Conservation (phyloP, 92 coral and sea anemone genomes). For the Actinernus sp. region DNA sequence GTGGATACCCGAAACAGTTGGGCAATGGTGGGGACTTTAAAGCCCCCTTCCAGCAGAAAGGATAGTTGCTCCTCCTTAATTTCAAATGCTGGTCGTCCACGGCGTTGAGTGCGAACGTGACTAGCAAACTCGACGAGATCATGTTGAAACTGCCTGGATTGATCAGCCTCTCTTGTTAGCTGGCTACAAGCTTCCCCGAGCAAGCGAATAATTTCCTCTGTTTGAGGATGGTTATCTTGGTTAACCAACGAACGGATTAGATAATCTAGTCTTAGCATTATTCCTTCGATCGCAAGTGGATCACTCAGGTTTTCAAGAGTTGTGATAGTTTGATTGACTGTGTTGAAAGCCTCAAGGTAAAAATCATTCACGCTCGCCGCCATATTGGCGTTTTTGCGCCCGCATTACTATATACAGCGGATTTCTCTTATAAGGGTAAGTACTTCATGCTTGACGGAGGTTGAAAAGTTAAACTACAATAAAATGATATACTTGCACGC, state of each 20-base stretch:
- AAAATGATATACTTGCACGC: too few species aligned
- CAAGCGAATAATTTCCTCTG: slow-evolving; percentile 13
- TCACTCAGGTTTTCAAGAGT: too few species aligned
- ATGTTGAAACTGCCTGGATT: background rate
- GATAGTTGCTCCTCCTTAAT: slow-evolving; percentile 44
- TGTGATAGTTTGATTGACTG: too few species aligned
- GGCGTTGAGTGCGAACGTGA: slow-evolving; percentile 7
- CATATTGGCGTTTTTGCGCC: too few species aligned
- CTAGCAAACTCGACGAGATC: slow-evolving; percentile 13
- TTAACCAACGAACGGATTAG: slow-evolving; percentile 19
- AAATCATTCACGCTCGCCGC: too few species aligned
- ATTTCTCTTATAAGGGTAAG: too few species aligned
- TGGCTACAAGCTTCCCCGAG: slow-evolving; percentile 9
- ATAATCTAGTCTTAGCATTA: slow-evolving; percentile 30
- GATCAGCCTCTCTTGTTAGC: background rate
- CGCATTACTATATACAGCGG: too few species aligned
- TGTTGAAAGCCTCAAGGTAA: too few species aligned
- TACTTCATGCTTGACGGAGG: too few species aligned
- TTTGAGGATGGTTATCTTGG: slow-evolving; percentile 28
- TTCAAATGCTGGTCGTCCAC: slow-evolving; percentile 52
- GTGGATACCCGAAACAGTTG: slow-evolving; percentile 30
- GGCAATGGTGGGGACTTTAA: slow-evolving; percentile 31
- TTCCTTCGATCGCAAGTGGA: too few species aligned
- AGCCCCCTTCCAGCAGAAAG: slow-evolving; percentile 39
- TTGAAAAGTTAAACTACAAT: too few species aligned